Base-by-base conservation (phyloP, 2,113 vertebrate genomes). In the Suncus etruscus region DNA sequence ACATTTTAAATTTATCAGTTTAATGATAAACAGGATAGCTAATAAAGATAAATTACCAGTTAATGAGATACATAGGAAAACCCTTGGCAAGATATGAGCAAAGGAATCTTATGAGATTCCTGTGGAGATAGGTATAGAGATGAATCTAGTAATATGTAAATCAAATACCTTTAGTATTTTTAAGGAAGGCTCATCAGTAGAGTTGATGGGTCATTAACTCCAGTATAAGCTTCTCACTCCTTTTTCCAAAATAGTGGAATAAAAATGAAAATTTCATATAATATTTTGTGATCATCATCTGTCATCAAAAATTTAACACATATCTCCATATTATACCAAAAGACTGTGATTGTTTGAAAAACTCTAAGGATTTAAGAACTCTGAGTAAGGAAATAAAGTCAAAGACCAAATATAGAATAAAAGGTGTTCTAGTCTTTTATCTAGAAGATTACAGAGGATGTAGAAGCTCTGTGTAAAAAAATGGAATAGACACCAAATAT, bases 361-460 rank as follows among this genome's bases (percentile, higher is more conserved):
- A 68, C 78, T 80, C 8, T 9, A 66, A 66, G 61, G 32, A 32
- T 80, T 80, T 8, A 68, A 14, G 47, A 83, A 58, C 32, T 74
- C 15, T 68, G 66, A 70, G 31, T 66, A 3, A 69, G 29, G 25
- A 74, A 58, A 20, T 22, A 61, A 9, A 27, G 16, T 50, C 22
- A 75, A 85, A 74, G 24, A 29, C 24, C 22, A 74, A 68, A 47
- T 69, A 85, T 32, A 89, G 75, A 61, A 80, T 10, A 65, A 89
- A 84, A 68, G 29, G 68, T 18, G 3, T 65, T 31, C 54, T 47
- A 50, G 29, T 22, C 31, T 24, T 85, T 66, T 39, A 58, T 29
- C 48, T 85, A 85, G 50, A 24, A 93, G 65, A 84, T 73, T n/a
- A n/a, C 4, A 84, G 54, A 27, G 18, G 20, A 61, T 89, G 63